Conservation (phyloP, 2,113 vertebrate species). For the Lathamus discolor region DNA sequence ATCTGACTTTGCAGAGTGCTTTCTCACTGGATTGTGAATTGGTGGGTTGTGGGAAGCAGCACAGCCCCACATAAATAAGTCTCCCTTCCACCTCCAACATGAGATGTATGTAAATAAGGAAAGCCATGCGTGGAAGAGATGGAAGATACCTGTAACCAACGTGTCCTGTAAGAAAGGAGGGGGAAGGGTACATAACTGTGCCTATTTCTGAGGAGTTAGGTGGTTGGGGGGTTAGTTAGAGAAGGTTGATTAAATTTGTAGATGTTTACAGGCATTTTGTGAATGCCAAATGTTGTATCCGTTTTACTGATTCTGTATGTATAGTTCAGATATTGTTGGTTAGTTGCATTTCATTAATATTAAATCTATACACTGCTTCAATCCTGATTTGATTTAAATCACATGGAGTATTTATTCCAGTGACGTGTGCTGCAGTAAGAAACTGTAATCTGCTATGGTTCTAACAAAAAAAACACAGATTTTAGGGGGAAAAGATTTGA, state of each 20-base stretch:
- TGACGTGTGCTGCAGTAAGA: not conserved
- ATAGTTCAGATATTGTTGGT: not conserved
- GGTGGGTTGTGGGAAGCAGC: not conserved
- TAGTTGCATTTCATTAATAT: not conserved
- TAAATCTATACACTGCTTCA: not conserved
- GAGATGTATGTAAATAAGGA: not conserved
- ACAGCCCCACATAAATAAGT: not conserved
- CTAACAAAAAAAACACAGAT: not conserved
- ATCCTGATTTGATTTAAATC: not conserved
- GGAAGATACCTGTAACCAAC: not conserved
- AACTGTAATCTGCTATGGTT: not conserved
- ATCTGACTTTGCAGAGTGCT: fast-evolving
- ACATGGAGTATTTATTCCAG: not conserved
- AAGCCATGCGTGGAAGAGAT: not conserved
- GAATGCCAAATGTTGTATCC: not conserved
- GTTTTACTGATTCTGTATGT: not conserved
- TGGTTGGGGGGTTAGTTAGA: not conserved
- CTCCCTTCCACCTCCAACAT: not conserved
- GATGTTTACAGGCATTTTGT: not conserved
- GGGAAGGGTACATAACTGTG: not conserved
- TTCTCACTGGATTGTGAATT: not conserved
- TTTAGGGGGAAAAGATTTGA: not conserved
- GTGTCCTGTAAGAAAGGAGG: not conserved
- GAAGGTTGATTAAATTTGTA: not conserved
- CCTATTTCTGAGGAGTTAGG: not conserved